These are phyloP conservation scores for Aphaenogaster ashmeadi DNA, from an alignment of 1,140 invertebrate species.

Conservation along the genomic window DNA sequence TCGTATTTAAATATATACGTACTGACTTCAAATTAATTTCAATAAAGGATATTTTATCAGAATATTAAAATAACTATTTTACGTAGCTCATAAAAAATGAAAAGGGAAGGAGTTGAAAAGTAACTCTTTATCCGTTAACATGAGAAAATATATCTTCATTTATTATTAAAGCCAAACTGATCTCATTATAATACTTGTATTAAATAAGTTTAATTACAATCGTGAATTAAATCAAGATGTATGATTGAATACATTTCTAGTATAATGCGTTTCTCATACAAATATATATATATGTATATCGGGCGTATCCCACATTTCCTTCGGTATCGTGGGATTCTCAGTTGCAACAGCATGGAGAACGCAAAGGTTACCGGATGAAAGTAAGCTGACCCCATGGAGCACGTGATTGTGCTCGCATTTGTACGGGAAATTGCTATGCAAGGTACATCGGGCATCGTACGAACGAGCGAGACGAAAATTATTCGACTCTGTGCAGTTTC, in stretches of 20 bases:
- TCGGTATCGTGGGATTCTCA: slow-evolving; percentile 67
- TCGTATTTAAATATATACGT: not conserved
- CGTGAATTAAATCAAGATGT: not conserved
- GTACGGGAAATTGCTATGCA: slow-evolving; percentile 53
- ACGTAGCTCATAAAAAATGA: not conserved
- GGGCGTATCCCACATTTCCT: slow-evolving; percentile 49
- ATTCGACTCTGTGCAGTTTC: not conserved
- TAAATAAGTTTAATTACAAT: slow-evolving; percentile 22
- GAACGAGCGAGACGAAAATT: slow-evolving; percentile 6
- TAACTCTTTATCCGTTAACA: not conserved
- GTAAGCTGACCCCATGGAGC: slow-evolving; percentile 72
- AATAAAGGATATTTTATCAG: not conserved
- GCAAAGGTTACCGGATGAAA: slow-evolving; percentile 83
- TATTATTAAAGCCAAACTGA: not conserved
- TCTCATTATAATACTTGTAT: not conserved
- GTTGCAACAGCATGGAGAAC: slow-evolving; percentile 69
- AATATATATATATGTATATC: slow-evolving; percentile 35
- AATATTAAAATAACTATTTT: slow-evolving; percentile 8
- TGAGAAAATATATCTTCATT: not conserved
- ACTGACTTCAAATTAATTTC: not conserved
- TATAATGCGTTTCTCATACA: not conserved
- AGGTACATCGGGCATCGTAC: slow-evolving; percentile 48
- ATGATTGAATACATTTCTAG: not conserved
- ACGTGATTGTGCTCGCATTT: slow-evolving; percentile 69
- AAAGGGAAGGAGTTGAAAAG: not conserved